phyloP scores from a whole-genome alignment of 1,140 invertebrate species.

The Eurosta solidaginis region DNA sequence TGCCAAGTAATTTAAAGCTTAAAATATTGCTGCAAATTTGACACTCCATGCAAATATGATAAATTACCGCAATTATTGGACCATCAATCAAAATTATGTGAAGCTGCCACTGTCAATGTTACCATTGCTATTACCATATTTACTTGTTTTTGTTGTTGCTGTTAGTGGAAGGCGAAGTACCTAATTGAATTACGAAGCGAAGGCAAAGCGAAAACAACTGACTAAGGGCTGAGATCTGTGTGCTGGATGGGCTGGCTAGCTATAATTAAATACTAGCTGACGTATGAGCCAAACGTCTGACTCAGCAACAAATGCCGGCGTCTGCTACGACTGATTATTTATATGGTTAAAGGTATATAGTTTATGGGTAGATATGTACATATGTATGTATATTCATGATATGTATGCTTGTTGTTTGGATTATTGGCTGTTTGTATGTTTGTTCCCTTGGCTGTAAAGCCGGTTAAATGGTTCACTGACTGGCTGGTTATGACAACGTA shows the following conservation, averaged over 20 bases:
- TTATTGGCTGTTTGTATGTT: slow-evolving; percentile 5
- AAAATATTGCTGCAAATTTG: slow-evolving; percentile 26
- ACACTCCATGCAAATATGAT: slow-evolving; percentile 49
- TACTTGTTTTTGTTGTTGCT: slow-evolving; percentile 8
- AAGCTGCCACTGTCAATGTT: slow-evolving; percentile 25
- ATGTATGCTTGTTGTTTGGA: background rate
- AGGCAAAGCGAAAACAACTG: background rate
- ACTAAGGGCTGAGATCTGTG: too few species aligned
- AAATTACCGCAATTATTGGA: slow-evolving; percentile 57
- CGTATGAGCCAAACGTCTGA: background rate
- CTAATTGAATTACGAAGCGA: slow-evolving; percentile 58
- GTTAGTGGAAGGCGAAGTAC: slow-evolving; percentile 43
- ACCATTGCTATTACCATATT: slow-evolving; percentile 1
- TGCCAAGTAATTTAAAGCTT: slow-evolving; percentile 15
- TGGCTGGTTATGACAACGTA: background rate
- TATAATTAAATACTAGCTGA: slow-evolving; percentile 10
- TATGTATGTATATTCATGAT: background rate
- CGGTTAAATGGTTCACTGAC: slow-evolving; percentile 7
- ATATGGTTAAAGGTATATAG: background rate
- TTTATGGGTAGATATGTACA: background rate
- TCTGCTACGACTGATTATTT: slow-evolving; percentile 21
- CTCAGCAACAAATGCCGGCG: background rate
- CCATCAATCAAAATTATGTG: slow-evolving; percentile 58
- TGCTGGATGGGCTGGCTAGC: too few species aligned
- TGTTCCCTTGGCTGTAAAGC: too few species aligned